Conservation (phyloP, 2,888 invertebrate species). For the Zygothrica quintamaculata region DNA sequence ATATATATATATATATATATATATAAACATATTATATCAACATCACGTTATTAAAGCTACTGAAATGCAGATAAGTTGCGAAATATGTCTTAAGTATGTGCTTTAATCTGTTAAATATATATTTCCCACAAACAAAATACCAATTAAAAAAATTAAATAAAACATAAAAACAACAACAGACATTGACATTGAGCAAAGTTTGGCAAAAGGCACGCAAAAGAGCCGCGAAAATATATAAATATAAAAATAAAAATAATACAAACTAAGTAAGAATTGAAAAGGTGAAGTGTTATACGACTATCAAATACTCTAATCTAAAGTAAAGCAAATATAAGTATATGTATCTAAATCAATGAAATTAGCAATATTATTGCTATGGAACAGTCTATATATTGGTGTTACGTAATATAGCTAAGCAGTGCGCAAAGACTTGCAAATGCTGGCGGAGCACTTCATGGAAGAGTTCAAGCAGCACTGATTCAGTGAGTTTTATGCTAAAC, state of each 20-base stretch:
- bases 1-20: neutral
- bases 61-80: neutral
- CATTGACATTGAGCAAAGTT: constrained; percentile 66
- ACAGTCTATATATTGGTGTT: no score
- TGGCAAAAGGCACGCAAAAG: constrained; percentile 62
- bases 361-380: no score
- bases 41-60: neutral
- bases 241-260: constrained; percentile 1
- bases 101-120: neutral
- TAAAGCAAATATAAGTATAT: no score
- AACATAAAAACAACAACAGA: constrained; percentile 29
- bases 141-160: constrained; percentile 17
- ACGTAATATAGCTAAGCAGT: no score
- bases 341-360: no score
- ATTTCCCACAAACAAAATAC: constrained; percentile 11
- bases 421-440: no score
- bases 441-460: no score
- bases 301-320: neutral
- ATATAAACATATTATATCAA: constrained; percentile 5
- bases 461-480: no score
- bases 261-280: no score
- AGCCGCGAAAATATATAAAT: constrained; percentile 20
- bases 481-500: no score
- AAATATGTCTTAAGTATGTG: neutral
- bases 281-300: neutral